Conservation (phyloP, 53 echinoderm and acorn worm genomes). For the Hippasteria phrygiana region DNA sequence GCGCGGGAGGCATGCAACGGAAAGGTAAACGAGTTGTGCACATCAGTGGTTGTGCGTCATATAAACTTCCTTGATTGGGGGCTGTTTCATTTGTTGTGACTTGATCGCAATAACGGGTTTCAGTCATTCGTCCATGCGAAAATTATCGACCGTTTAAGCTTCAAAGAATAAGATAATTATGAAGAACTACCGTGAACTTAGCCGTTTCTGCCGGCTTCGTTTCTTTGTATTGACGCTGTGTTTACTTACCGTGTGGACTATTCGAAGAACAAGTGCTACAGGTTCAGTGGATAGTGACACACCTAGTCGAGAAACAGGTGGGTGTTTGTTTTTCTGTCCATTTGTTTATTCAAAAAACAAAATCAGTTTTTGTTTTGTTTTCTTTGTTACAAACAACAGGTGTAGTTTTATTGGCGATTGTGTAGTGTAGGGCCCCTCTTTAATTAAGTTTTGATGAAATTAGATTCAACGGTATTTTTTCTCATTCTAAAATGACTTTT, state of each 20-base stretch:
- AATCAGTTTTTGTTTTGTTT: neutral
- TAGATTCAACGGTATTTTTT: no score
- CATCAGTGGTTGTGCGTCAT: no score
- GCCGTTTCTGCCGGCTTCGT: neutral
- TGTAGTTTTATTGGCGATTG: no score
- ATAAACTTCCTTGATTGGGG: no score
- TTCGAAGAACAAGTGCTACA: neutral
- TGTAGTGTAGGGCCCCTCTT: no score
- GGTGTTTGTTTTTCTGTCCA: neutral
- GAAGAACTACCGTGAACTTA: conserved; percentile 29
- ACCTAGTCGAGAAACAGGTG: conserved; percentile 23
- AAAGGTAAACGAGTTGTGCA: no score
- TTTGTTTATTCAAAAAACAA: conserved; percentile 1
- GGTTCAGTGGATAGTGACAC: neutral
- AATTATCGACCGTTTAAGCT: neutral
- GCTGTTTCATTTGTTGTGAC: neutral
- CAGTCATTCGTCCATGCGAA: neutral
- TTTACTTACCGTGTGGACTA: conserved; percentile 13
- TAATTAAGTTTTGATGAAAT: no score
- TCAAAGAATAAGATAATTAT: conserved; percentile 1
- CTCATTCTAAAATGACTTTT: no score
- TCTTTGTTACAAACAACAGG: neutral
- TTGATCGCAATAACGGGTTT: neutral
- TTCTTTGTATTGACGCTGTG: conserved; percentile 39
- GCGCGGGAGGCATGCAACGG: no score